These are phyloP conservation scores for Macroteleia sp. DNA, from an alignment of 2,888 invertebrate species.

Conservation along the genomic window DNA sequence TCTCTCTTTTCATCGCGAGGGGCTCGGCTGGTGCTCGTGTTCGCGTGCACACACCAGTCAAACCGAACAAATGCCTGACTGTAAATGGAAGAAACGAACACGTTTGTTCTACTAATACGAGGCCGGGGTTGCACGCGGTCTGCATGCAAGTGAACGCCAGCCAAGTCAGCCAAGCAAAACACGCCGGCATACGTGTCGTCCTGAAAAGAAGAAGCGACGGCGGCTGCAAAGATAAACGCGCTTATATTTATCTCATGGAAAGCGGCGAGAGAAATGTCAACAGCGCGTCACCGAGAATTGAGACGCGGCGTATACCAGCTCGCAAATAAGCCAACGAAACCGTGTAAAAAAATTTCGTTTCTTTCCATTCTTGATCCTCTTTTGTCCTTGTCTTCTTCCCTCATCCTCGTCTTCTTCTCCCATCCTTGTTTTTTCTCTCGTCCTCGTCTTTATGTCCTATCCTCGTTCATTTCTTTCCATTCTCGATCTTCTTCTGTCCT, in stretches of 20 bases:
- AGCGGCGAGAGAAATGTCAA: slow-evolving; percentile 44
- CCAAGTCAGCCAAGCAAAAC: slow-evolving; percentile 27
- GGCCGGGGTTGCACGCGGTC: slow-evolving; percentile 28
- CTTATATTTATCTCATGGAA: slow-evolving; percentile 48
- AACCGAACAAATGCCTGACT: slow-evolving; percentile 50
- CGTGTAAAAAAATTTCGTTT: slow-evolving; percentile 15
- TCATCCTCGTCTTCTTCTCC: no score
- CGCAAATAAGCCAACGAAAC: slow-evolving; percentile 17
- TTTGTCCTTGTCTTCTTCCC: no score
- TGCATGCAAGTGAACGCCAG: slow-evolving; percentile 41
- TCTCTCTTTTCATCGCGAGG: slow-evolving; percentile 9
- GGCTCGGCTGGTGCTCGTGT: no score
- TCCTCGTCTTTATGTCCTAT: no score
- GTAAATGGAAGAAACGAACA: slow-evolving; percentile 54
- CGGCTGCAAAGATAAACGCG: slow-evolving; percentile 47
- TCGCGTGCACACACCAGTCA: slow-evolving; percentile 38
- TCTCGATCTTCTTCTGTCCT: no score
- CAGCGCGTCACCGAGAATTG: slow-evolving; percentile 36
- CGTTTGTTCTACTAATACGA: slow-evolving; percentile 48
- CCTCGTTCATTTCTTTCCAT: no score
- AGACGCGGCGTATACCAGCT: slow-evolving; percentile 32
- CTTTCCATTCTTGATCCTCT: no score
- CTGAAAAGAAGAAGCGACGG: slow-evolving; percentile 40
- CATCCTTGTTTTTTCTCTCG: background rate
- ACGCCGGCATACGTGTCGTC: slow-evolving; percentile 34